phyloP scores from a whole-genome alignment of 2,113 vertebrate genomes.

The Ornithorhynchus anatinus region DNA sequence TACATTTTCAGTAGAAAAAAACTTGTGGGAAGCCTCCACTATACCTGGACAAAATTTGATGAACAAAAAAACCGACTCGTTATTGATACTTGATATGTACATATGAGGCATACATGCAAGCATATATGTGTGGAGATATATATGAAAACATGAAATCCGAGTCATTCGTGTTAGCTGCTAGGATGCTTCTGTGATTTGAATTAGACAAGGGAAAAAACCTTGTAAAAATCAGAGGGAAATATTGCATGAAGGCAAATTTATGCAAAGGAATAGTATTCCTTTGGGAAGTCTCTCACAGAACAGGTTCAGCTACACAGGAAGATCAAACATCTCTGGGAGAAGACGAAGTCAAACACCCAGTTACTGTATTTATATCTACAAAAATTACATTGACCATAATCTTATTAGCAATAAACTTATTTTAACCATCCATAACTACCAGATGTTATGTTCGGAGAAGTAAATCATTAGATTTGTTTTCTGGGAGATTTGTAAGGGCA shows the following conservation, averaged over 20 bases:
- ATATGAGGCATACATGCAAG: slow-evolving; percentile 4
- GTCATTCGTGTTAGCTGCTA: slow-evolving; percentile 7
- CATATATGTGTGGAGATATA: slow-evolving; percentile 17
- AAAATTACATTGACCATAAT: slow-evolving; percentile 18
- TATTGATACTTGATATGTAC: no score
- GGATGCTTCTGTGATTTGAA: neutral
- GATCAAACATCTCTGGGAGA: slow-evolving; percentile 4
- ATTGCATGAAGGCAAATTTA: slow-evolving; percentile 19
- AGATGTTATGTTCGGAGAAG: slow-evolving; percentile 44
- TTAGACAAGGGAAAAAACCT: neutral
- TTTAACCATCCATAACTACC: slow-evolving; percentile 43
- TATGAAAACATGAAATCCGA: slow-evolving; percentile 30
- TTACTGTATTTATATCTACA: slow-evolving; percentile 18
- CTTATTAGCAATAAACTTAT: slow-evolving; percentile 41
- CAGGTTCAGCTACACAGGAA: slow-evolving; percentile 2
- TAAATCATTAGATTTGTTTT: slow-evolving; percentile 52
- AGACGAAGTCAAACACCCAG: slow-evolving; percentile 11
- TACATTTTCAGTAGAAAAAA: slow-evolving; percentile 42
- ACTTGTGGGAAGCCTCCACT: slow-evolving; percentile 28
- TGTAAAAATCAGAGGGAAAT: slow-evolving; percentile 10
- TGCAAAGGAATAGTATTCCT: slow-evolving; percentile 11
- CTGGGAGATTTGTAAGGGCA: slow-evolving; percentile 29
- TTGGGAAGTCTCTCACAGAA: neutral
- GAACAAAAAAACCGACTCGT: slow-evolving; percentile 42
- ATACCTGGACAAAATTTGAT: slow-evolving; percentile 41